Conservation (phyloP, 2,797 vertebrate genomes). For the Malacoraja senta region DNA sequence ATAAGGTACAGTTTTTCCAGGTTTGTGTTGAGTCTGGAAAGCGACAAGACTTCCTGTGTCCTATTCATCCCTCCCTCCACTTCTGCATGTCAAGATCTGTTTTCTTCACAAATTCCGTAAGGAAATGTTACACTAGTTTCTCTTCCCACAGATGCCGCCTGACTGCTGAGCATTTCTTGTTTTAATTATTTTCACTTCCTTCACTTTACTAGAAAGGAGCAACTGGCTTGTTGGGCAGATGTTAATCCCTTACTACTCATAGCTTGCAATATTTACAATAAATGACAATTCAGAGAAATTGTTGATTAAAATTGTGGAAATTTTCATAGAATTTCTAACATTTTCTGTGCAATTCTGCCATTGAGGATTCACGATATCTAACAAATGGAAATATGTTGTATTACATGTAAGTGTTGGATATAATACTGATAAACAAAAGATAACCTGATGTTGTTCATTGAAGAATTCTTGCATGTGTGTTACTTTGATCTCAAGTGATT, state of each 20-base stretch:
- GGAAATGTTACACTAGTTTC: too few relatives aligned
- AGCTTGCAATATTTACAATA: not conserved
- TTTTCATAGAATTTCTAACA: not conserved
- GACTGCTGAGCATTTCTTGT: not conserved
- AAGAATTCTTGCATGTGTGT: conserved; percentile 15
- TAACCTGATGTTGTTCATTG: not conserved
- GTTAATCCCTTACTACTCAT: not conserved
- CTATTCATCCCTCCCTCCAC: too few relatives aligned
- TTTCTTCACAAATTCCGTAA: too few relatives aligned
- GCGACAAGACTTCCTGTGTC: too few relatives aligned
- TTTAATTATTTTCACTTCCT: not conserved
- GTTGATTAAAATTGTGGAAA: not conserved
- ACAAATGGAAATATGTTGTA: not conserved
- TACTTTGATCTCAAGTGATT: conserved; percentile 63
- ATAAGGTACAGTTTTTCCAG: not conserved
- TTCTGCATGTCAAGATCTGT: too few relatives aligned
- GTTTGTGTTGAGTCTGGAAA: not conserved
- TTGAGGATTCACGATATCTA: not conserved
- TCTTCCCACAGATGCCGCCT: too few relatives aligned
- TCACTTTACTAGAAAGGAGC: not conserved
- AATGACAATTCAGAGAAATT: not conserved
- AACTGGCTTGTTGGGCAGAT: not conserved
- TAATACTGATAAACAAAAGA: not conserved
- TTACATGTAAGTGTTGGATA: too few relatives aligned
- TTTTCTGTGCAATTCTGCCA: not conserved